Conservation (phyloP, 2,797 vertebrate genomes). For the Hirundo rustica region DNA sequence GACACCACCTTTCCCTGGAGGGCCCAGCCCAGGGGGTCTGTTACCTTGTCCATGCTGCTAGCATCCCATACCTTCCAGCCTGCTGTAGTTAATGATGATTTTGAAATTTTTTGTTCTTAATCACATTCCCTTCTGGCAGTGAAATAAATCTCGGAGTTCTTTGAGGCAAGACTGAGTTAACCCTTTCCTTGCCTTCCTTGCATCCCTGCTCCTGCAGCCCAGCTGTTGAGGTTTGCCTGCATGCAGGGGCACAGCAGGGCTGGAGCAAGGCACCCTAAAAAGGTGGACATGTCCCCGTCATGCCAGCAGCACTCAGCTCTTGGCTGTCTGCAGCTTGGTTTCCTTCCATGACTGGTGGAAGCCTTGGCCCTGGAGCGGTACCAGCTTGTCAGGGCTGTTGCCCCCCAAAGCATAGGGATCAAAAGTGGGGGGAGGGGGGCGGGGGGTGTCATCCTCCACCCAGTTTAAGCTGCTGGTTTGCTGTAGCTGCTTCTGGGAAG, state of each 20-base stretch:
- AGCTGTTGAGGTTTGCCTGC: background rate
- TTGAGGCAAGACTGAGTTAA: background rate
- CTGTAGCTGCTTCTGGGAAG: background rate
- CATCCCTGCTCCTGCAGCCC: background rate
- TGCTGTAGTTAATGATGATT: slow-evolving; percentile 46
- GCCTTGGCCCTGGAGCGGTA: background rate
- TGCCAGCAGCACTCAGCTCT: background rate
- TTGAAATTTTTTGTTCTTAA: background rate
- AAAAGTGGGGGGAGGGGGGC: too few species aligned
- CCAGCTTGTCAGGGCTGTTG: background rate
- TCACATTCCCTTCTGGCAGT: slow-evolving; percentile 30
- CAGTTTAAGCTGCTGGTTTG: background rate
- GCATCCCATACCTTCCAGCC: background rate
- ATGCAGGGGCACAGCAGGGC: background rate
- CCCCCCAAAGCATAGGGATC: background rate
- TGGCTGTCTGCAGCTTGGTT: background rate
- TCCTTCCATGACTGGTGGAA: background rate
- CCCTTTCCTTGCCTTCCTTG: background rate
- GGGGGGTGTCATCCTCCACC: rapidly evolving
- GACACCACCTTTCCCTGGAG: background rate
- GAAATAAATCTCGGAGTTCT: slow-evolving; percentile 51
- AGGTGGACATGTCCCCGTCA: rapidly evolving
- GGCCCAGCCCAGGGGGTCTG: background rate
- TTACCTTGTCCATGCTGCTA: background rate
- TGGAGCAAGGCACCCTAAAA: background rate